Conservation (phyloP, 2,797 vertebrate genomes). For the Crocidura indochinensis region DNA sequence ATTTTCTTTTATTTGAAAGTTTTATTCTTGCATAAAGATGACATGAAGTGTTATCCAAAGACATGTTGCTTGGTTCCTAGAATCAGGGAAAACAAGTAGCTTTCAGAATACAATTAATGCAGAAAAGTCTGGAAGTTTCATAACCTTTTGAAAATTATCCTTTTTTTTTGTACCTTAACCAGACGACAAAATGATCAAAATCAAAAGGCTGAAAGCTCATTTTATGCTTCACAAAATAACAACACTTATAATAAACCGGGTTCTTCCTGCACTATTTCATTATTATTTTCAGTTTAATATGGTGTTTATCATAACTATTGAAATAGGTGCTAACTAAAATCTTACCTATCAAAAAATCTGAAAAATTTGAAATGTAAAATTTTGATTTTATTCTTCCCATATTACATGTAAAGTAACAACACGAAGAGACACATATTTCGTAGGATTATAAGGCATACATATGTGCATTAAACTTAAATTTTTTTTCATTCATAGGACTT, state of each 20-base stretch:
- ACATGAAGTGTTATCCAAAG: conserved; percentile 57
- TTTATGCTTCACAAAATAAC: background rate
- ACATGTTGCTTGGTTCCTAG: conserved; percentile 10
- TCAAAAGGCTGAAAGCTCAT: conserved; percentile 6
- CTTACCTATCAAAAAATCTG: conserved; percentile 11
- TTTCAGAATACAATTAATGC: conserved; percentile 1
- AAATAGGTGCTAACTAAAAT: conserved; percentile 58
- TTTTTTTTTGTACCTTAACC: conserved; percentile 19
- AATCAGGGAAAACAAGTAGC: conserved; percentile 56
- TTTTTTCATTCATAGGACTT: conserved; percentile 21
- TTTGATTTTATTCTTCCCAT: conserved; percentile 21
- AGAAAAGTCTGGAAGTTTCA: conserved; percentile 40
- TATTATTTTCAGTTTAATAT: background rate
- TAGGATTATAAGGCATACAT: conserved; percentile 26
- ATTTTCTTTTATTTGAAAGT: conserved; percentile 50
- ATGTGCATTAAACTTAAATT: background rate
- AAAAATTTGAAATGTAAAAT: conserved; percentile 7
- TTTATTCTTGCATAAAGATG: conserved; percentile 38
- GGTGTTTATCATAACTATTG: conserved; percentile 18
- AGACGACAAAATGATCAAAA: background rate
- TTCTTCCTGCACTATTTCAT: background rate
- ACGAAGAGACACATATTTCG: background rate
- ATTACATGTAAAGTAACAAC: conserved; percentile 36
- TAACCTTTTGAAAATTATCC: conserved; percentile 44
- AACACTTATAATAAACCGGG: conserved; percentile 29